Percentiles rank a stretch among this genome's conserved stretches.
Conservation (phyloP, 2,888 invertebrate genomes). For the Acheta domesticus region DNA sequence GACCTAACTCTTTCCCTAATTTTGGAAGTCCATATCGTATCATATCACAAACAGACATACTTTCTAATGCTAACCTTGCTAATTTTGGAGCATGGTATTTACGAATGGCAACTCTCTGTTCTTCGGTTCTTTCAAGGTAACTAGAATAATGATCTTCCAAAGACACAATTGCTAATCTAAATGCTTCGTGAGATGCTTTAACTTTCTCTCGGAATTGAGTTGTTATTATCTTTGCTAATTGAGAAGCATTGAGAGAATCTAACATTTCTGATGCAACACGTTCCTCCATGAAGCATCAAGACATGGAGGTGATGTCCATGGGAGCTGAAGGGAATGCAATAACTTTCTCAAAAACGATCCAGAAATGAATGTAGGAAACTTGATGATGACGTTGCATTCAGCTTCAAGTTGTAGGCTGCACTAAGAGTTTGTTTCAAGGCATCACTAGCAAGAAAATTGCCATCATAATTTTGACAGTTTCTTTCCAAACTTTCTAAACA, state of each 20-base stretch:
- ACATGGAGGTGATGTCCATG: constrained; percentile 55
- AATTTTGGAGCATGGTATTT: constrained; percentile 76
- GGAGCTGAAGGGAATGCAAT: constrained; percentile 57
- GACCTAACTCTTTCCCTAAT: constrained; percentile 62
- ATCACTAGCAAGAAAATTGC: constrained; percentile 60
- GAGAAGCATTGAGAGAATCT: constrained; percentile 64
- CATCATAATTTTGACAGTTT: constrained; percentile 53
- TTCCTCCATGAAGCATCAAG: constrained; percentile 65
- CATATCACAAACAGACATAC: constrained; percentile 76
- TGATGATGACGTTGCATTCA: constrained; percentile 61
- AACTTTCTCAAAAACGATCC: constrained; percentile 64
- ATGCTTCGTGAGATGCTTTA: constrained; percentile 72
- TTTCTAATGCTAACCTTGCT: constrained; percentile 76
- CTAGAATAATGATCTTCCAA: constrained; percentile 68
- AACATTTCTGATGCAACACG: constrained; percentile 67
- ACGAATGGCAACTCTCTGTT: constrained; percentile 69
- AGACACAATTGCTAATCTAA: constrained; percentile 67
- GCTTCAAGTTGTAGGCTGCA: constrained; percentile 73
- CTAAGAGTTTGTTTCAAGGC: constrained; percentile 67
- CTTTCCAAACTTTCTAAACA: constrained; percentile 65
- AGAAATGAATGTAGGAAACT: constrained; percentile 62
- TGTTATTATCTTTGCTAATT: constrained; percentile 69
- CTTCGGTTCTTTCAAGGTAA: constrained; percentile 74
- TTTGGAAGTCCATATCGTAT: constrained; percentile 67
- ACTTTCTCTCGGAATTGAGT: constrained; percentile 73